These are phyloP conservation scores for Colistium nudipinnis DNA, from an alignment of 2,113 vertebrate genomes.

Conservation along the genomic window DNA sequence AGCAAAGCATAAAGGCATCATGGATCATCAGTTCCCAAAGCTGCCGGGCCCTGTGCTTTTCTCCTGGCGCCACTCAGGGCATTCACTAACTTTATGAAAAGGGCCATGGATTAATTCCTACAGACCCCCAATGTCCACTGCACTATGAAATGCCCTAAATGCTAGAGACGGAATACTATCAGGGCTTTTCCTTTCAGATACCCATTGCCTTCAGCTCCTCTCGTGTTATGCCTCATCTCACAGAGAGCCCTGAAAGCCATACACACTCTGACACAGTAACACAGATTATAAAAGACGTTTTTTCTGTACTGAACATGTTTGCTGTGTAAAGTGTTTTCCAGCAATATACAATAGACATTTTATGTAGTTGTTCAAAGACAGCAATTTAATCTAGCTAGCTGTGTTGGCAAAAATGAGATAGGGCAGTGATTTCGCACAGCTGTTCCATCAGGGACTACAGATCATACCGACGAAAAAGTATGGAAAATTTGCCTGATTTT, in stretches of 20 bases:
- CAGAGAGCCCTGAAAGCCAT: slow-evolving; percentile 49
- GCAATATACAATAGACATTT: no score
- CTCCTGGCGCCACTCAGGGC: slow-evolving; percentile 65
- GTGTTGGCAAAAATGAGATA: no score
- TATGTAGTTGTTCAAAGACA: no score
- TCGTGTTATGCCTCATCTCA: slow-evolving; percentile 59
- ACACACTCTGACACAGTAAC: slow-evolving; percentile 58
- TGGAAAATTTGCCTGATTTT: no score
- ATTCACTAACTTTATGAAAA: slow-evolving; percentile 75
- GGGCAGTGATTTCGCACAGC: no score
- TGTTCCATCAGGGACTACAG: no score
- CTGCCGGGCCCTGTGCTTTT: slow-evolving; percentile 63
- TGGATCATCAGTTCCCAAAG: slow-evolving; percentile 75
- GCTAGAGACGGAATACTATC: slow-evolving; percentile 71
- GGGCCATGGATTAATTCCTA: slow-evolving; percentile 63
- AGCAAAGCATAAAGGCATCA: slow-evolving; percentile 71
- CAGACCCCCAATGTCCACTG: slow-evolving; percentile 53
- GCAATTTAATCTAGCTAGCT: no score
- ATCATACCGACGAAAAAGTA: no score
- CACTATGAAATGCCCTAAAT: slow-evolving; percentile 77
- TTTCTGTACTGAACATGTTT: slow-evolving; percentile 29
- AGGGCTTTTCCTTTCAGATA: slow-evolving; percentile 66
- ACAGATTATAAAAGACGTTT: slow-evolving; percentile 46
- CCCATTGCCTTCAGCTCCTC: slow-evolving; percentile 48
- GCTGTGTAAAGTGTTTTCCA: slow-evolving; percentile 28